Base-by-base conservation (phyloP, 1,140 invertebrate species). In the Drosophila ohnishii region DNA sequence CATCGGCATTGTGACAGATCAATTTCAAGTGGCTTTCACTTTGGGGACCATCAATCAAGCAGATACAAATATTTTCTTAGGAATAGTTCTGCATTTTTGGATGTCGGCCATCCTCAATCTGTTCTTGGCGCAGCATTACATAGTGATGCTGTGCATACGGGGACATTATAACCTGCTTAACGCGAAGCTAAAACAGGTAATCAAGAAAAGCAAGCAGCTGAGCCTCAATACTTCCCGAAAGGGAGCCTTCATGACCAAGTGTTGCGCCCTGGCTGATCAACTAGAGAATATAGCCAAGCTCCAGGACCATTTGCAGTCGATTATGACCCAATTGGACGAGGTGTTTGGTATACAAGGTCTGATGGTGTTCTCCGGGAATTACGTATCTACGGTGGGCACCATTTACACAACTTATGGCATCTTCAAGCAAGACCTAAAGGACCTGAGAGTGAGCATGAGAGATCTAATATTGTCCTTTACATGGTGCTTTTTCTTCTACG, bases 361-460 rank as follows among this genome's bases (percentile, higher is more conserved):
- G 16, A 1, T 51, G n/a, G 1, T 8, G 2, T 4, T 8, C 13
- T 35, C 6, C 2, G 11, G 32, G 19, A 35, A 53, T 19, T 53
- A 35, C 11, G 7, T 35, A 22, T 35, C 32, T 3, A 6, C n/a
- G 0, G 0, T 51, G 16, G 10, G 1, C 11, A 19, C 6, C 3
- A 16, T 1, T 5, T 51, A 19, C 30, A 8, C 6, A 34, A 4
- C 1, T 16, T 51, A 19, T 16, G 2, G 5, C 3, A 0, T 19
- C 5, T 19, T 51, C 3, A 51, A 19, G 48, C 0, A 51, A 7
- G 3, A 1, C 0, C 1, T 1, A 0, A 8, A 7, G 11, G 6
- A 11, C 5, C 0, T 13, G 3, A 1, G 3, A 0, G 2, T 19
- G 6, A 34, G 1, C 2, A 2, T 34, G 0, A 19, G 3, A 5